A percentile compares a stretch with the other conserved stretches of the same genome.
Evolutionary conservation across 1,140 invertebrate genomes (phyloP).

Genomic region (Heliconius hermathena): DNA sequence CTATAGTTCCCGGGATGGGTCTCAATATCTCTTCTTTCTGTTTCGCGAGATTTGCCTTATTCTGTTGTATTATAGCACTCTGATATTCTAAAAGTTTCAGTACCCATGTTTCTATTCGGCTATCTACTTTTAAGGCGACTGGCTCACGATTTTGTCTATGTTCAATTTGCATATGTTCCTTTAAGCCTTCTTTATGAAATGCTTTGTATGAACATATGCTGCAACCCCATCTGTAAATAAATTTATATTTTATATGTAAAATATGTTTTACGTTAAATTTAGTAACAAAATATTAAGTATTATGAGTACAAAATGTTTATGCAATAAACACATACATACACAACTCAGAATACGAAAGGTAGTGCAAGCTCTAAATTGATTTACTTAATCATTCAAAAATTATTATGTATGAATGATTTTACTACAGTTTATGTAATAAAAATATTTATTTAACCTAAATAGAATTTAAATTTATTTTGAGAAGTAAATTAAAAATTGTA

Average conservation of each 20-base stretch:
- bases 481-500: no score
- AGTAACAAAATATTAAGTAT: neutral
- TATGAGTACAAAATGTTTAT: neutral
- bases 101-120: slow-evolving; percentile 64
- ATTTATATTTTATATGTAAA: neutral
- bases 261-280: neutral
- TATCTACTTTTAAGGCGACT: slow-evolving; percentile 50
- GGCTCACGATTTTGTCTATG: slow-evolving; percentile 55
- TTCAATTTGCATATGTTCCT: slow-evolving; percentile 61
- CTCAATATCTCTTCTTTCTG: slow-evolving; percentile 51
- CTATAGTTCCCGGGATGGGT: slow-evolving; percentile 26
- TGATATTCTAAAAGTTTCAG: slow-evolving; percentile 55
- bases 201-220: slow-evolving; percentile 68
- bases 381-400: no score
- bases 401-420: no score
- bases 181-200: slow-evolving; percentile 65
- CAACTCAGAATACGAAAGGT: no score
- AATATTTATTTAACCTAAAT: no score
- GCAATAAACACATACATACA: neutral
- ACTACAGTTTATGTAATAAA: no score
- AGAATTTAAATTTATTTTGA: no score
- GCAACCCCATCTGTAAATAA: slow-evolving; percentile 67
- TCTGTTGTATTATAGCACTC: slow-evolving; percentile 48
- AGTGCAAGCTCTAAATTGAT: no score
- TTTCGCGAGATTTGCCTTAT: slow-evolving; percentile 55